A percentile compares a stretch with the other conserved stretches of the same genome.
Conservation (phyloP, 23 tunicate genomes). For the Phallusia fumigata region DNA sequence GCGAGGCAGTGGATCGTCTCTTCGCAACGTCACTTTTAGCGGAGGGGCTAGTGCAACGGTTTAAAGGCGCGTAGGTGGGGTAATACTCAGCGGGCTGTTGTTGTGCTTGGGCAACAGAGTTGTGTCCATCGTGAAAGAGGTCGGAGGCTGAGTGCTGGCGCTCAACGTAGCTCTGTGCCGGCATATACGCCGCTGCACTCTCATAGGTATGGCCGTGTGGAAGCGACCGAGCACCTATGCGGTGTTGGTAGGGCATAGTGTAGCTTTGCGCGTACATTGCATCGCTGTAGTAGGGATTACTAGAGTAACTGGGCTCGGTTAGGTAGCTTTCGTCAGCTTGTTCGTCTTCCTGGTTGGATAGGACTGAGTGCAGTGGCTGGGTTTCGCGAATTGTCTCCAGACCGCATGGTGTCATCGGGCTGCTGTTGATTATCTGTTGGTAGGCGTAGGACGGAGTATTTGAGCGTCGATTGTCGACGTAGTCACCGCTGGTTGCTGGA, state of each 20-base stretch:
- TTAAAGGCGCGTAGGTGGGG: background rate
- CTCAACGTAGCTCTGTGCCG: background rate
- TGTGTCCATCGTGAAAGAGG: slow-evolving; percentile 46
- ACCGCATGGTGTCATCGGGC: slow-evolving; percentile 25
- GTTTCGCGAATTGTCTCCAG: slow-evolving; percentile 89
- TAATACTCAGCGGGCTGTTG: background rate
- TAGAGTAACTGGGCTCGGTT: slow-evolving; percentile 2
- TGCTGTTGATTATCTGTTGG: background rate
- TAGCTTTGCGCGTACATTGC: background rate
- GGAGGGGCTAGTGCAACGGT: slow-evolving; percentile 8
- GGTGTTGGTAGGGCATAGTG: slow-evolving; percentile 5
- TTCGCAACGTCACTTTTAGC: background rate
- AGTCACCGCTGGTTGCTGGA: slow-evolving; percentile 9
- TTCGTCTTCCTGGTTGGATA: background rate
- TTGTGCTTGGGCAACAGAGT: background rate
- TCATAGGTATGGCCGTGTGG: background rate
- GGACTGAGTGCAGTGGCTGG: slow-evolving; percentile 75
- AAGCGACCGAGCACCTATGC: background rate
- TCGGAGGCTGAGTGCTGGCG: slow-evolving; percentile 43
- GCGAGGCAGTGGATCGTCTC: slow-evolving; percentile 33
- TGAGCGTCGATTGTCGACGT: background rate
- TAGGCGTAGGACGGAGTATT: slow-evolving; percentile 16
- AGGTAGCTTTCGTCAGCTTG: slow-evolving; percentile 14
- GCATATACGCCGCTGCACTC: background rate
- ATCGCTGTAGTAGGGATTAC: background rate